Evolutionary conservation across 2,888 invertebrate species (phyloP), one percentile per base, ranked within the genome.

Genomic region (Hartigia nigra): DNA sequence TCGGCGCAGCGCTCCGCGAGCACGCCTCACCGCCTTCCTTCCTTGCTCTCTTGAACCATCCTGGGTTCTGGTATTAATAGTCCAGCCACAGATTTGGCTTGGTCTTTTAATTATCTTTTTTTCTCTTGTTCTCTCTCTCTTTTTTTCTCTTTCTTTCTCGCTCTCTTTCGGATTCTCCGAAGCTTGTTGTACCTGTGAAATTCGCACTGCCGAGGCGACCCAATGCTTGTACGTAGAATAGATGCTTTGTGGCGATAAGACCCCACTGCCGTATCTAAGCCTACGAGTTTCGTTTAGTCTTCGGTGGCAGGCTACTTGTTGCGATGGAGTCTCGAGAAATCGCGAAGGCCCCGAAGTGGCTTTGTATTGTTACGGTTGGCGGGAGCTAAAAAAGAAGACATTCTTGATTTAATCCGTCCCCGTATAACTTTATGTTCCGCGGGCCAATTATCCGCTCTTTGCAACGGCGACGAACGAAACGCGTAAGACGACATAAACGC

Each of bases 1-100:
- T 89, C 89, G 88, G 83, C 84, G 84, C 82, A 83, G 83, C 84
- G 84, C 85, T 81, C 83, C 79, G 82, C 83, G 82, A 86, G 87
- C 88, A 88, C 87, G 88, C 87, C 84, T 86, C 86, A 81, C 83
- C 83, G 82, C 81, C 31, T 34, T 75, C 75, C 31, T 23, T 36
- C 37, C 72, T 72, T 72, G 31, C 72, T 12, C 31, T 72, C 31
- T 72, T 31, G 31, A 72, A 14, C 72, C 72, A 32, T 34, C 34
- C 79, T 69, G 79, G 77, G 79, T 77, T 76, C 82, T 81, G 80
- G 82, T 82, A 85, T 85, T 85, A 85, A 86, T 85, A 85, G 85
- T 83, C 82, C 81, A 81, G 78, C 75, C 55, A 55, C 55, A 55
- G 55, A 55, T 55, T 55, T 55, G 55, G 55, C 55, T 55, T 23